Conservation (phyloP, 2,888 invertebrate genomes). For the Habroteleia sp. region DNA sequence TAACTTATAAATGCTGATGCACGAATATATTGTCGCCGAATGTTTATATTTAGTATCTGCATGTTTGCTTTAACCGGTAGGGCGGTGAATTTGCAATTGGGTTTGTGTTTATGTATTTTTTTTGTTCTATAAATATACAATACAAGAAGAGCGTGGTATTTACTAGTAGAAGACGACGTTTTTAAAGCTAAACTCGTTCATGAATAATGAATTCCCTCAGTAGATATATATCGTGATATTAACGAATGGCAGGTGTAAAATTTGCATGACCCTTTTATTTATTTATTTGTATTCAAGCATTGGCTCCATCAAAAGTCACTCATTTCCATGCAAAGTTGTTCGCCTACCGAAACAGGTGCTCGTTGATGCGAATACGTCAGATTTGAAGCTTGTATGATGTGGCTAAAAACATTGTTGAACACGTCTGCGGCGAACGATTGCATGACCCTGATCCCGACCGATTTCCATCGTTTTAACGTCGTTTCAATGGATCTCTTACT, state of each 20-base stretch:
- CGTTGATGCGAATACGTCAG: not conserved
- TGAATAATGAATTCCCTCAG: slow-evolving; percentile 13
- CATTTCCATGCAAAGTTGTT: slow-evolving; percentile 1
- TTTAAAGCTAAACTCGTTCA: not conserved
- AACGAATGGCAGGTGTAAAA: not conserved
- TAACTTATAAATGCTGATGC: slow-evolving; percentile 13
- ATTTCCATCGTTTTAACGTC: slow-evolving; percentile 52
- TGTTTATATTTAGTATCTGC: not conserved
- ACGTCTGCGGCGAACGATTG: slow-evolving; percentile 14
- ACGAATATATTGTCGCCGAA: not conserved
- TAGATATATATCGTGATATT: too few species aligned
- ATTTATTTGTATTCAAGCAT: slow-evolving; percentile 9
- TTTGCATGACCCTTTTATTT: slow-evolving; percentile 6
- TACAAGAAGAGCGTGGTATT: not conserved
- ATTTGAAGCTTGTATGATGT: slow-evolving; percentile 12
- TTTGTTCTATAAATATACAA: not conserved
- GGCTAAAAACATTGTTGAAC: not conserved
- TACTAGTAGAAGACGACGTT: not conserved
- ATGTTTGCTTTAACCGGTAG: not conserved
- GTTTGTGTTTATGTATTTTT: not conserved
- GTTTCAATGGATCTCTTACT: slow-evolving; percentile 17
- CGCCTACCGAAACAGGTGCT: not conserved
- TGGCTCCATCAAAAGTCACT: slow-evolving; percentile 5
- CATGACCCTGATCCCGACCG: slow-evolving; percentile 58
- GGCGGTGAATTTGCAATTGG: not conserved